These are phyloP conservation scores for Galaxias olidus DNA, from an alignment of 2,797 vertebrate species.

Conservation along the genomic window DNA sequence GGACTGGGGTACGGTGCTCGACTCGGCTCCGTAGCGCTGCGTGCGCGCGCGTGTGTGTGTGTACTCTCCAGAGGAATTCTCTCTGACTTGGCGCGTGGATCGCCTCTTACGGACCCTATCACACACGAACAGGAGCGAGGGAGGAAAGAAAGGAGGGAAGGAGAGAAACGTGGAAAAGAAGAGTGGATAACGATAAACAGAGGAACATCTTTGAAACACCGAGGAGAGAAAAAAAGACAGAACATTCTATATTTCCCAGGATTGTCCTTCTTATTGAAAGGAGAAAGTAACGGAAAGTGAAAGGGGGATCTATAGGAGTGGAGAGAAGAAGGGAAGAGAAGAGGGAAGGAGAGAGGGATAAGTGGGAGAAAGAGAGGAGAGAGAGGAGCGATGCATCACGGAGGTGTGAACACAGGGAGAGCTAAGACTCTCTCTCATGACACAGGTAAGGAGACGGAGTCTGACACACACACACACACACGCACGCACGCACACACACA, in stretches of 20 bases:
- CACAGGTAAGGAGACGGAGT: too few relatives aligned
- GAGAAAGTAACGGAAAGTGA: conserved; percentile 45
- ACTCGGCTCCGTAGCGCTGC: too few relatives aligned
- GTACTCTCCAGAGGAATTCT: background rate
- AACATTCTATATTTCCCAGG: too few relatives aligned
- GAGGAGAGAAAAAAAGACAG: too few relatives aligned
- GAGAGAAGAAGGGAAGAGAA: conserved; percentile 44
- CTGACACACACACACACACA: background rate
- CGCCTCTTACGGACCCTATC: conserved; percentile 47
- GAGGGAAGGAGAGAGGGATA: conserved; percentile 51
- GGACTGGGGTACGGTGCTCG: too few relatives aligned
- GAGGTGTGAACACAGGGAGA: too few relatives aligned
- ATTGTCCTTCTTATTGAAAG: too few relatives aligned
- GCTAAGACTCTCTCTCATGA: too few relatives aligned
- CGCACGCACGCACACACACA: background rate
- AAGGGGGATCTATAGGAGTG: conserved; percentile 34
- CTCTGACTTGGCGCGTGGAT: conserved; percentile 54
- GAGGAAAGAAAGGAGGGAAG: conserved; percentile 37
- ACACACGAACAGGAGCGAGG: conserved; percentile 49
- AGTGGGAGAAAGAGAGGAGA: conserved; percentile 55
- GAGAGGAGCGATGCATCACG: conserved; percentile 8
- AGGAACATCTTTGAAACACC: too few relatives aligned
- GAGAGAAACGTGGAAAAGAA: conserved; percentile 27
- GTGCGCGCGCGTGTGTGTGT: conserved; percentile 12
- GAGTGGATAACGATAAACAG: background rate